Evolutionary conservation across 2,797 vertebrate genomes (phyloP), one percentile per base, ranked within the genome.

Genomic region (Lycodopsis pacificus): DNA sequence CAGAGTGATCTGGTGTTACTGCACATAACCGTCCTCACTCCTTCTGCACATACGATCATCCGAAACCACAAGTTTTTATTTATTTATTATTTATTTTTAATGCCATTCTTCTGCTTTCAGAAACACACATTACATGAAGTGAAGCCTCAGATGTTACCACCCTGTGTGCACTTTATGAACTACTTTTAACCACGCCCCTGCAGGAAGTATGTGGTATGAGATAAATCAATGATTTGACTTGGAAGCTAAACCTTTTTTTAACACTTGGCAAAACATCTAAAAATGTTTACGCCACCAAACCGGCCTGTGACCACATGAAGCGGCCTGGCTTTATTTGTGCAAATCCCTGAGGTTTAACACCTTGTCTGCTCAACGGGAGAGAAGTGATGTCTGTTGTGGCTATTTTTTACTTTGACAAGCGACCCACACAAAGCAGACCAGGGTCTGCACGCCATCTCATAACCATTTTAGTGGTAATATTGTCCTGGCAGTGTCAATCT

Each of bases 321-420:
- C 48, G 6, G 12, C 48, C 57, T 25, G 65, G 40, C 25, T 57
- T 57, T 9, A 65, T 84, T 83, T 48, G 46, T 54, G 67, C 30
- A 68, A 87, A 89, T 88, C 85, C 84, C 74, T 0, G 19, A 76
- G 80, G 71, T 79, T 88, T 86, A 90, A 78, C 82, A 76, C 73
- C 32, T 84, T 6, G 1, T 59, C 71, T 57, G 71, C 9, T 13
- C 3, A 2, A 66, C 27, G 71, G 46, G 61, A 59, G 61, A 59
- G 80, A 4, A 36, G 48, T 85, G 88, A 96, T 93, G 80, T 95
- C 92, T 2, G 93, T 94, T 5, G 95, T 94, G 0, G 91, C 91
- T 74, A 92, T 70, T 62, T 68, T 7, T 64, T 62, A 73, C 74
- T 80, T 61, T 80, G 76, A 73, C 62, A 71, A 65, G 77, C 30